phyloP scores from a whole-genome alignment of 2,888 invertebrate species.

The Oscheius sp. region DNA sequence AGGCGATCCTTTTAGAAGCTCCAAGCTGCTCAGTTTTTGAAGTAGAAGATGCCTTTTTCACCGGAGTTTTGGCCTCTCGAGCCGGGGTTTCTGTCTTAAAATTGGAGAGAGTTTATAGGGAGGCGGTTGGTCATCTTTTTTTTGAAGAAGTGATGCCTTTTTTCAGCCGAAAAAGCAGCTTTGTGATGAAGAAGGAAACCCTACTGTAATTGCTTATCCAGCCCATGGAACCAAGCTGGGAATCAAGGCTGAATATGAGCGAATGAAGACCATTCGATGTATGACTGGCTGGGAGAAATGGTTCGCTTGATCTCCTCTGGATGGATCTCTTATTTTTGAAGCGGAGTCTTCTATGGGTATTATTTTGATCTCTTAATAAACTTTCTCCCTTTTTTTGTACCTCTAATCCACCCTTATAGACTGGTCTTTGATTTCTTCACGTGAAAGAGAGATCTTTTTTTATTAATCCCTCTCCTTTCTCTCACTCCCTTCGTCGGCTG shows the following conservation, averaged over 20 bases:
- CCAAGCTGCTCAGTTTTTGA: neutral
- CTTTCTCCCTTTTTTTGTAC: too few relatives aligned
- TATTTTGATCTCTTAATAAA: too few relatives aligned
- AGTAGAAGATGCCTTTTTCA: slow-evolving; percentile 6
- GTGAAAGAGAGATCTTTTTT: too few relatives aligned
- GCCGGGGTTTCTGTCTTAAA: neutral
- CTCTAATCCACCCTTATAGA: too few relatives aligned
- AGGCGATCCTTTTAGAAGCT: neutral
- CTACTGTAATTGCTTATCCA: neutral
- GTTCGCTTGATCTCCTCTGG: neutral
- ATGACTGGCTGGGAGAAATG: neutral
- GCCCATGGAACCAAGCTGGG: neutral
- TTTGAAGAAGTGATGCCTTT: neutral
- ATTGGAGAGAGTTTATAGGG: neutral
- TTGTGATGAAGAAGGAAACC: neutral
- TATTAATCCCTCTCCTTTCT: too few relatives aligned
- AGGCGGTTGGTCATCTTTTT: neutral
- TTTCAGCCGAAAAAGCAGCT: neutral
- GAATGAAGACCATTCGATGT: slow-evolving; percentile 1
- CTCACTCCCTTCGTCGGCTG: too few relatives aligned
- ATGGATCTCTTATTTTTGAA: too few relatives aligned
- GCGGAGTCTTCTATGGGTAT: too few relatives aligned
- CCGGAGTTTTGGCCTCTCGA: neutral
- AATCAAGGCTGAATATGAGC: neutral
- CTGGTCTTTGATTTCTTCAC: too few relatives aligned